Evolutionary conservation across 2,797 vertebrate species (phyloP).

Genomic region (Danio jaintianensis): DNA sequence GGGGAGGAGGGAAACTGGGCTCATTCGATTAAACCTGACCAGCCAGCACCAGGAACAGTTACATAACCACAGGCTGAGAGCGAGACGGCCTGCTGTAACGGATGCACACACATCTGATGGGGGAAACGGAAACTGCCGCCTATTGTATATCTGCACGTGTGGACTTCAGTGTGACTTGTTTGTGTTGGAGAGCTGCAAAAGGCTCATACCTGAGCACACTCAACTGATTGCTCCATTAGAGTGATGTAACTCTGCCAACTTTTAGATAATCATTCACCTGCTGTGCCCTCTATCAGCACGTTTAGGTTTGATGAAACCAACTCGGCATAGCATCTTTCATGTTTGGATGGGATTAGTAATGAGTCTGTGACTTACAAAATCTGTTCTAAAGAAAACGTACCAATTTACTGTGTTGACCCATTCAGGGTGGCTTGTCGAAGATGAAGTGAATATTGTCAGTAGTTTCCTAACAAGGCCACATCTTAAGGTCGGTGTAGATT

Average conservation of each 20-base stretch:
- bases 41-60: conserved; percentile 47
- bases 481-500: no score
- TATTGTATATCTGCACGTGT: not conserved
- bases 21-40: conserved; percentile 52
- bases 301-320: conserved; percentile 10
- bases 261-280: conserved; percentile 17
- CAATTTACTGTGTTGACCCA: no score
- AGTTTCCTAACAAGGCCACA: no score
- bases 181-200: not conserved
- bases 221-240: conserved; percentile 13
- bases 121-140: not conserved
- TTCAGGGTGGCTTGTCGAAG: no score
- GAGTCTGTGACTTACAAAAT: no score
- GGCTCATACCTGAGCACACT: not conserved
- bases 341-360: conserved; percentile 1
- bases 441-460: no score
- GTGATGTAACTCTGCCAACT: conserved; percentile 10
- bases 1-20: conserved; percentile 13
- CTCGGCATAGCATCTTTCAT: not conserved
- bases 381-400: no score
- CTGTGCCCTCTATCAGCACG: not conserved
- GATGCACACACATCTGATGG: conserved; percentile 8
- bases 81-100: not conserved
- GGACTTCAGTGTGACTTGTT: not conserved
- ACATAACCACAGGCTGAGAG: conserved; percentile 42